These are phyloP conservation scores for Papilio polyxenes DNA, from an alignment of 1,140 invertebrate species.

Conservation along the genomic window DNA sequence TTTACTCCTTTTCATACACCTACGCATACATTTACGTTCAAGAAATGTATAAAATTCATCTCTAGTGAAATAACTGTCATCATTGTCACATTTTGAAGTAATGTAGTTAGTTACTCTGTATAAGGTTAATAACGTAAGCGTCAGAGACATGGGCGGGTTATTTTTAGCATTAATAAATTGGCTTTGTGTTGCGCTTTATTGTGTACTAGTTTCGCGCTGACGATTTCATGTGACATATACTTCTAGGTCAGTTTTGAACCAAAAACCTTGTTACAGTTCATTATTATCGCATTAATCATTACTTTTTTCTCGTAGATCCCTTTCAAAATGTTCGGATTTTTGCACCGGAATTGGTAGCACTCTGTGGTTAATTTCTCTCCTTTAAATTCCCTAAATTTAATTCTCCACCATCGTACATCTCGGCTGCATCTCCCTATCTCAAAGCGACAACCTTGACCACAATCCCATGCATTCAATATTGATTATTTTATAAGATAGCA, in stretches of 20 bases:
- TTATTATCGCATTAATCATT: not conserved
- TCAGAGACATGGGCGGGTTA: constrained; percentile 71
- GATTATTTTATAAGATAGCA: not conserved
- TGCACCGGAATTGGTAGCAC: not conserved
- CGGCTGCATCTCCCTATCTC: too few relatives aligned
- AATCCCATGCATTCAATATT: not conserved
- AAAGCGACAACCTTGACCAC: too few relatives aligned
- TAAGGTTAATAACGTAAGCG: constrained; percentile 75
- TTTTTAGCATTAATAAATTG: constrained; percentile 80
- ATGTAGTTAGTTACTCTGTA: constrained; percentile 65
- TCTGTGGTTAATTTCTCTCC: too few relatives aligned
- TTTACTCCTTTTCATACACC: too few relatives aligned
- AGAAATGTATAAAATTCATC: not conserved
- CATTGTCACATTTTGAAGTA: constrained; percentile 62
- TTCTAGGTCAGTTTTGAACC: constrained; percentile 56
- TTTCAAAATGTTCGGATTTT: not conserved
- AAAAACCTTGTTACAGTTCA: not conserved
- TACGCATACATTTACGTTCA: not conserved
- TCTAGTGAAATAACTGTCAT: constrained; percentile 4
- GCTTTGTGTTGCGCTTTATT: constrained; percentile 76
- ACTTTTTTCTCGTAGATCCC: not conserved
- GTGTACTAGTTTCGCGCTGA: constrained; percentile 66
- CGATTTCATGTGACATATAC: constrained; percentile 44
- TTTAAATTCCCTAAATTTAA: too few relatives aligned
- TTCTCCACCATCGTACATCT: too few relatives aligned